phyloP scores from a whole-genome alignment of 1,140 invertebrate genomes.

The Bombus vancouverensis region DNA sequence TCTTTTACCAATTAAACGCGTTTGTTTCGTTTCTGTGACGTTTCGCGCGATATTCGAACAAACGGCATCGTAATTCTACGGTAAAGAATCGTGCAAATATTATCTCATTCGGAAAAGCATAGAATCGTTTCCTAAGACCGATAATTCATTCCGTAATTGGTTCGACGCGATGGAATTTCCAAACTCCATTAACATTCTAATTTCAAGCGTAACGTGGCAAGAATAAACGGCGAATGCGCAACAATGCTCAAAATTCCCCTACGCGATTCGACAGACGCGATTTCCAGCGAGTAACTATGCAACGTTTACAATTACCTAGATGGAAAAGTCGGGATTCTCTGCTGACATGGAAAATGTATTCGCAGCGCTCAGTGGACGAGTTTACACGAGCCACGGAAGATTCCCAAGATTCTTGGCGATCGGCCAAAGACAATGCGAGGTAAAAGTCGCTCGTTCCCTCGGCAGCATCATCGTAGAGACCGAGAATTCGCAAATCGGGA shows the following conservation, averaged over 20 bases:
- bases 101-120: not conserved
- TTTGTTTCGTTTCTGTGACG: too few relatives aligned
- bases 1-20: too few relatives aligned
- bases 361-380: constrained; percentile 31
- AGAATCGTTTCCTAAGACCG: not conserved
- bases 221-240: not conserved
- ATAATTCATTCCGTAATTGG: not conserved
- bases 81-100: not conserved
- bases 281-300: too few relatives aligned
- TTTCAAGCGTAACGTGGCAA: not conserved
- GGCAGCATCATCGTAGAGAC: constrained; percentile 27
- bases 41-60: not conserved
- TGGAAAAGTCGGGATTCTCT: constrained; percentile 36
- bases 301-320: constrained; percentile 31
- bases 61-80: not conserved
- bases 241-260: not conserved
- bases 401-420: constrained; percentile 62
- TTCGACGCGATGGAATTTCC: not conserved
- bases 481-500: constrained; percentile 55
- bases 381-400: constrained; percentile 55
- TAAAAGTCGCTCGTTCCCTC: constrained; percentile 59
- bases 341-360: constrained; percentile 53
- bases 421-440: constrained; percentile 57
- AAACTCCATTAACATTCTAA: not conserved
- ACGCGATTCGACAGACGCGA: not conserved